These are phyloP conservation scores for Enteromius paludinosus DNA, from an alignment of 2,797 vertebrate species.

Conservation along the genomic window DNA sequence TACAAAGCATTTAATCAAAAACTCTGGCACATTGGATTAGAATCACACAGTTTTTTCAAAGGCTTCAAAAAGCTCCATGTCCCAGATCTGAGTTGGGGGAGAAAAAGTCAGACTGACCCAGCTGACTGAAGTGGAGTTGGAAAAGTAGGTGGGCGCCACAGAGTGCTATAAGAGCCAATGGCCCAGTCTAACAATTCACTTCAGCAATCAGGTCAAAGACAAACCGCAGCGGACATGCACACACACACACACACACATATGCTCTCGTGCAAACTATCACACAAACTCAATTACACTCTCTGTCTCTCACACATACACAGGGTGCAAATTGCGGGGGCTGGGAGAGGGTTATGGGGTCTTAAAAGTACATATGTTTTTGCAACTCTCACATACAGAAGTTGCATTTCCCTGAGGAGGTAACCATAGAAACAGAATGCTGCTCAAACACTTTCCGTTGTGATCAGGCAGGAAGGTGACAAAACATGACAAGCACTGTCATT, in stretches of 20 bases:
- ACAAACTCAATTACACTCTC: conserved; percentile 58
- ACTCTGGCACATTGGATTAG: neutral
- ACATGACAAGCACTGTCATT: neutral
- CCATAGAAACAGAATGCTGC: conserved; percentile 18
- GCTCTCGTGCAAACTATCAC: conserved; percentile 46
- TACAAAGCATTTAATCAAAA: neutral
- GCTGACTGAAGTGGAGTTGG: conserved; percentile 45
- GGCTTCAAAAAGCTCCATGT: conserved; percentile 29
- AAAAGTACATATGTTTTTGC: neutral
- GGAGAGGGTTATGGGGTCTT: too few relatives aligned
- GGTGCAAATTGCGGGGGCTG: neutral
- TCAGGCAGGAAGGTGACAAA: neutral
- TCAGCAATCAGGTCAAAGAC: conserved; percentile 56
- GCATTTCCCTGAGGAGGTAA: neutral
- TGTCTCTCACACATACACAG: conserved; percentile 5
- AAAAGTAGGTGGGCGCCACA: conserved; percentile 57
- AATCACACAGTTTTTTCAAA: neutral
- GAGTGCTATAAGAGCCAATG: conserved; percentile 35
- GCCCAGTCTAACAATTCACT: conserved; percentile 45
- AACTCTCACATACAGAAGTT: neutral
- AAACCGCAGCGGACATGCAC: conserved; percentile 9
- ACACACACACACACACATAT: conserved; percentile 10
- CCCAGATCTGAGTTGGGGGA: conserved; percentile 37
- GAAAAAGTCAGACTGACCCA: conserved; percentile 56
- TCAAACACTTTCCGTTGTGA: neutral